Conservation (phyloP, 2,888 invertebrate species). For the Ennomos fuscantarius region DNA sequence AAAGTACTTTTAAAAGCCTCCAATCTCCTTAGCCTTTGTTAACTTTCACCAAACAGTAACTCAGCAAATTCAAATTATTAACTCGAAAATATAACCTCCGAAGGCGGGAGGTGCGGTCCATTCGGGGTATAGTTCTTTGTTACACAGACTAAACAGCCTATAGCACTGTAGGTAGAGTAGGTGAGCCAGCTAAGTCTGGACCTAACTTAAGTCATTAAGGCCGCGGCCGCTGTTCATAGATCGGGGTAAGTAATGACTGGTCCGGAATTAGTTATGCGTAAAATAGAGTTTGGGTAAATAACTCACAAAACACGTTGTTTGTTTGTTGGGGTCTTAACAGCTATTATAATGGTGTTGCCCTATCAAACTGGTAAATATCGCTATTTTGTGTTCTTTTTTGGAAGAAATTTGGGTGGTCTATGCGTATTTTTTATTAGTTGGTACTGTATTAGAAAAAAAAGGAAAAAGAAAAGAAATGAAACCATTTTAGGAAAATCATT, state of each 20-base stretch:
- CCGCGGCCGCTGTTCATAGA: constrained; percentile 17
- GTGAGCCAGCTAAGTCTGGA: constrained; percentile 20
- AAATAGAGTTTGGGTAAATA: constrained; percentile 19
- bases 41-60: constrained; percentile 8
- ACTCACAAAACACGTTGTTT: constrained; percentile 13
- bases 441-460: no score
- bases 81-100: constrained; percentile 5
- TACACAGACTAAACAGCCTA: constrained; percentile 11
- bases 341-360: no score
- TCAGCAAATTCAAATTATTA: constrained; percentile 15
- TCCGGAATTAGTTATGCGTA: constrained; percentile 14
- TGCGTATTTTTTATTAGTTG: no score
- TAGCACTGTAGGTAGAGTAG: constrained; percentile 3
- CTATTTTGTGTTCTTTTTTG: no score
- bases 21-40: constrained; percentile 1
- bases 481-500: no score
- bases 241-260: constrained; percentile 22
- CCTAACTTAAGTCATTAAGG: constrained; percentile 35
- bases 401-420: no score
- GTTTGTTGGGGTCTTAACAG: constrained; percentile 4
- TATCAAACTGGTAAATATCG: no score
- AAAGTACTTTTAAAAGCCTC: constrained; percentile 11
- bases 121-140: constrained; percentile 20
- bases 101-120: constrained; percentile 3
- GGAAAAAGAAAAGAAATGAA: no score